Evolutionary conservation across 2,888 invertebrate genomes (phyloP).

Genomic region (Hydropsyche betteni): DNA sequence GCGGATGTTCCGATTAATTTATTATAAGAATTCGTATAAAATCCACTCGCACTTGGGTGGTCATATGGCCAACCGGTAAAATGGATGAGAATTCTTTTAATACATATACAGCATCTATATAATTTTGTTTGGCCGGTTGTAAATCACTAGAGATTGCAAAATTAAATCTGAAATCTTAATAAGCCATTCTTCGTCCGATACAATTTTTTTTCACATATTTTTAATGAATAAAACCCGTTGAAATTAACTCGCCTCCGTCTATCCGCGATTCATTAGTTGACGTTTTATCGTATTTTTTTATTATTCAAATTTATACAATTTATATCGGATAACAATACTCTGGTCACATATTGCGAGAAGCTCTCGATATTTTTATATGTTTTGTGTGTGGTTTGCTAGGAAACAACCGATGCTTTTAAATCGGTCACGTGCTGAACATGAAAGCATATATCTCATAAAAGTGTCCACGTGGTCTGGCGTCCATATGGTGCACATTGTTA

Average conservation of each 20-base stretch:
- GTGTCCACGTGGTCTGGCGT: conserved; percentile 46
- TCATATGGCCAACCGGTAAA: conserved; percentile 21
- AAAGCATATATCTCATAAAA: conserved; percentile 48
- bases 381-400: neutral
- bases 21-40: conserved; percentile 24
- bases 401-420: conserved; percentile 37
- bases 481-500: conserved; percentile 28
- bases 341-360: too few relatives aligned
- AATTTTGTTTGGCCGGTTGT: conserved; percentile 4
- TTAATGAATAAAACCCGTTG: too few relatives aligned
- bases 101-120: too few relatives aligned
- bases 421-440: conserved; percentile 49
- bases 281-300: too few relatives aligned
- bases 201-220: neutral
- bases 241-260: too few relatives aligned
- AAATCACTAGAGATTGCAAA: conserved; percentile 14
- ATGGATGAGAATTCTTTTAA: neutral
- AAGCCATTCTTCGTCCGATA: neutral
- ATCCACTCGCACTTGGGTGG: conserved; percentile 31
- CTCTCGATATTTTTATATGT: neutral
- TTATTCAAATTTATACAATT: too few relatives aligned
- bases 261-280: too few relatives aligned
- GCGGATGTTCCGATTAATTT: conserved; percentile 22
- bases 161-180: conserved; percentile 22
- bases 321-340: too few relatives aligned